These are phyloP conservation scores for Apoderus coryli DNA, from an alignment of 2,888 invertebrate species.

Conservation along the genomic window DNA sequence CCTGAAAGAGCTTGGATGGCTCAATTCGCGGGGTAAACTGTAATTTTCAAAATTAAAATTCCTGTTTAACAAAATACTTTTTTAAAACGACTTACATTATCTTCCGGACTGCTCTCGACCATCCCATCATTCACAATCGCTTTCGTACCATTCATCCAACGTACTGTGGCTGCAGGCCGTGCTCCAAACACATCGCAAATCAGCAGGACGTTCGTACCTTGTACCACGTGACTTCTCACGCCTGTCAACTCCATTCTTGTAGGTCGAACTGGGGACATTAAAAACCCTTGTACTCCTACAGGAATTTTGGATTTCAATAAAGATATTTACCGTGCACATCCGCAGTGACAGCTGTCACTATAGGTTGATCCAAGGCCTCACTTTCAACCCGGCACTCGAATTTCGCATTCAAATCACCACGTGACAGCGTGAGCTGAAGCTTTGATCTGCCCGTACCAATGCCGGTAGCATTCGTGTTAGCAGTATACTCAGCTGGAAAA, in stretches of 20 bases:
- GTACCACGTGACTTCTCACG: constrained; percentile 62
- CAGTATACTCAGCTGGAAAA: constrained; percentile 21
- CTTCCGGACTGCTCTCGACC: constrained; percentile 17
- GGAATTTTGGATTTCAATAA: too few relatives aligned
- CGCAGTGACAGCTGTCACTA: constrained; percentile 44
- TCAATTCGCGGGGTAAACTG: too few relatives aligned
- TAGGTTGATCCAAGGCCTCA: constrained; percentile 47
- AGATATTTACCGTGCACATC: constrained; percentile 64
- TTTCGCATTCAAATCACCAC: constrained; percentile 56
- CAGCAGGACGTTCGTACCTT: constrained; percentile 65
- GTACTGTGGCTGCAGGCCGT: constrained; percentile 66
- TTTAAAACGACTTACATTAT: constrained; percentile 24
- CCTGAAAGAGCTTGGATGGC: too few relatives aligned
- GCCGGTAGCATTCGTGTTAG: constrained; percentile 32
- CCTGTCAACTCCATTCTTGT: constrained; percentile 61
- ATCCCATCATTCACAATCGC: constrained; percentile 25
- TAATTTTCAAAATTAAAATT: too few relatives aligned
- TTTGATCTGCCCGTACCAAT: constrained; percentile 49
- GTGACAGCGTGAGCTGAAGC: constrained; percentile 48
- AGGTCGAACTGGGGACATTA: constrained; percentile 63
- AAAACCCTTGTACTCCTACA: too few relatives aligned
- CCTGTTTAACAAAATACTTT: too few relatives aligned
- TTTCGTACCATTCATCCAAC: constrained; percentile 70
- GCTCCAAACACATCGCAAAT: constrained; percentile 69
- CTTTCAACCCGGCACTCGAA: constrained; percentile 61